These are phyloP conservation scores for Dynastes grantii DNA, from an alignment of 2,888 invertebrate genomes.

Conservation along the genomic window DNA sequence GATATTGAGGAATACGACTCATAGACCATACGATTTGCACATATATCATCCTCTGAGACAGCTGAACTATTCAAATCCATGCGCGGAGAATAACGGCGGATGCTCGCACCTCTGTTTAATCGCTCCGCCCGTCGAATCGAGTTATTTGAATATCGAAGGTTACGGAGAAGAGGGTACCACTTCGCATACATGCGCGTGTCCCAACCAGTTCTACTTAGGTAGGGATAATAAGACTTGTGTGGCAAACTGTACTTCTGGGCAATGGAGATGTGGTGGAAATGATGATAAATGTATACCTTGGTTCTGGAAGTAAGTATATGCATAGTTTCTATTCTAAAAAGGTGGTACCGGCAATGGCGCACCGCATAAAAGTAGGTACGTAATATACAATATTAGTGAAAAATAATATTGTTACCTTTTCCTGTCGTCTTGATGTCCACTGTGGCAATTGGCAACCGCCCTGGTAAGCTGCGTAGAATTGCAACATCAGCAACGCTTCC, in stretches of 20 bases:
- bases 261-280: constrained; percentile 82
- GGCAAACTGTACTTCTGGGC: constrained; percentile 94
- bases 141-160: constrained; percentile 83
- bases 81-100: constrained; percentile 92
- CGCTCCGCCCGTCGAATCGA: constrained; percentile 84
- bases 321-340: not conserved
- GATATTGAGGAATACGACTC: constrained; percentile 90
- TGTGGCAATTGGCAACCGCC: too few species aligned
- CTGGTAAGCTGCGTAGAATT: too few species aligned
- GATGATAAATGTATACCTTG: constrained; percentile 84
- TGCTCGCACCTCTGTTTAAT: constrained; percentile 97
- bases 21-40: constrained; percentile 95
- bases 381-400: too few species aligned
- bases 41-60: constrained; percentile 93
- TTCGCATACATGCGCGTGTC: constrained; percentile 91
- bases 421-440: too few species aligned
- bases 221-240: constrained; percentile 90
- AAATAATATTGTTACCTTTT: too few species aligned
- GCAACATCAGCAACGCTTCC: too few species aligned
- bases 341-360: too few species aligned
- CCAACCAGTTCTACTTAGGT: constrained; percentile 92
- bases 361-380: too few species aligned
- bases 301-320: constrained; percentile 81
- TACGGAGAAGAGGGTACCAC: constrained; percentile 87
- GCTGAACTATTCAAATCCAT: constrained; percentile 90